A percentile compares a stretch with the other conserved stretches of the same genome.
These are phyloP conservation scores for Lacerta agilis DNA, from an alignment of 2,797 vertebrate genomes.

Conservation along the genomic window DNA sequence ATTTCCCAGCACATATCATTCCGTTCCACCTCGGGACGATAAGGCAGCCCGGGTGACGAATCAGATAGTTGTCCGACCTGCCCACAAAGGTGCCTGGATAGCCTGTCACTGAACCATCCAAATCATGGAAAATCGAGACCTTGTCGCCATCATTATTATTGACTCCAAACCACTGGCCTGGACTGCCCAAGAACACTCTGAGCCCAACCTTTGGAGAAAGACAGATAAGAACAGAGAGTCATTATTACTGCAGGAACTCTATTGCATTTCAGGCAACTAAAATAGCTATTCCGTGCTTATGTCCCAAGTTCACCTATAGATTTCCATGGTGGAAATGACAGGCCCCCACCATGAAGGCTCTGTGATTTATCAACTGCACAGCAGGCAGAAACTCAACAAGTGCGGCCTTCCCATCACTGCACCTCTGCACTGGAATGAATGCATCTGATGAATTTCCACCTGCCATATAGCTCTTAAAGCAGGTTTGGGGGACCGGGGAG, in stretches of 20 bases:
- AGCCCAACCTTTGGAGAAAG: constrained; percentile 63
- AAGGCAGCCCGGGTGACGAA: constrained; percentile 61
- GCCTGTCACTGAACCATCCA: constrained; percentile 66
- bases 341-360: not conserved
- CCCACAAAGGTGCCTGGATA: constrained; percentile 55
- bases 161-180: constrained; percentile 69
- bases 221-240: not conserved
- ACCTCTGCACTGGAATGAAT: not conserved
- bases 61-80: constrained; percentile 64
- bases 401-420: not conserved
- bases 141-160: constrained; percentile 68
- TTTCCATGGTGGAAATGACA: not conserved
- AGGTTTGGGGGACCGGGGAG: too few relatives aligned
- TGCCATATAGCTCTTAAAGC: not conserved
- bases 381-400: not conserved
- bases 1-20: constrained; percentile 56
- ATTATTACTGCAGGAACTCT: not conserved
- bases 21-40: constrained; percentile 61
- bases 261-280: not conserved
- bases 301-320: not conserved
- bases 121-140: constrained; percentile 65
- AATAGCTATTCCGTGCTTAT: not conserved
- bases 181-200: constrained; percentile 65
- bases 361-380: not conserved
- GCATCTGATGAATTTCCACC: too few relatives aligned